Base-by-base conservation (phyloP, 2,113 vertebrate genomes). In the Heteronetta atricapilla region DNA sequence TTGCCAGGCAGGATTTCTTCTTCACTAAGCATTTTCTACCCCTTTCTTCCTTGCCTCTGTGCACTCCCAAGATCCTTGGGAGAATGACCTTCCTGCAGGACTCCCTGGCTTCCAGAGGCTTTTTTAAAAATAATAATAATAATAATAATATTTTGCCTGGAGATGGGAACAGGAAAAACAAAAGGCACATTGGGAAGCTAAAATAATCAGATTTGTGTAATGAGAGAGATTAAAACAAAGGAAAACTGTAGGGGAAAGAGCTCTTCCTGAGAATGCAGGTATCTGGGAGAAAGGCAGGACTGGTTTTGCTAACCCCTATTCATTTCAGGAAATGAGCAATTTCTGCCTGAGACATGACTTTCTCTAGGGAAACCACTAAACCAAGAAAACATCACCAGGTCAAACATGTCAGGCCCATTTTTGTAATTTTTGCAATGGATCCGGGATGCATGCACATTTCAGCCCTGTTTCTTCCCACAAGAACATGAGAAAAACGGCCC, bases 401-500 rank as follows among this genome's bases (percentile, higher is more conserved):
- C 8, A 73, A 89, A 63, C 16, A 29, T 1, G 0, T 42, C 1
- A 1, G 52, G 50, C 44, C 6, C 10, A 28, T 62, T 89, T 72
- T 64, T 38, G 72, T 88, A 62, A 50, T 23, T 66, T 86, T 11
- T 75, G 46, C 46, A 55, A 8, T 0, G 2, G 40, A 90, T 70
- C 21, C 28, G 68, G 34, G 44, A 66, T 50, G 31, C 15, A 28
- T 28, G 40, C 16, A 21, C 31, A 29, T 19, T 46, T 89, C 34
- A 64, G n/a, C 48, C 53, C 11, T 52, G 17, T 40, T 38, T 33
- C 62, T 72, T 84, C 53, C 38, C 87, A 67, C 29, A 66, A 80
- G n/a, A 34, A 31, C 29, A 59, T 0, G 0, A 55, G 31, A 50
- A 77, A 36, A 10, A 10, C 1, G 7, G 26, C 12, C 13, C 42